phyloP scores from a whole-genome alignment of 1,140 invertebrate genomes.

The Drosophila sulfurigaster region DNA sequence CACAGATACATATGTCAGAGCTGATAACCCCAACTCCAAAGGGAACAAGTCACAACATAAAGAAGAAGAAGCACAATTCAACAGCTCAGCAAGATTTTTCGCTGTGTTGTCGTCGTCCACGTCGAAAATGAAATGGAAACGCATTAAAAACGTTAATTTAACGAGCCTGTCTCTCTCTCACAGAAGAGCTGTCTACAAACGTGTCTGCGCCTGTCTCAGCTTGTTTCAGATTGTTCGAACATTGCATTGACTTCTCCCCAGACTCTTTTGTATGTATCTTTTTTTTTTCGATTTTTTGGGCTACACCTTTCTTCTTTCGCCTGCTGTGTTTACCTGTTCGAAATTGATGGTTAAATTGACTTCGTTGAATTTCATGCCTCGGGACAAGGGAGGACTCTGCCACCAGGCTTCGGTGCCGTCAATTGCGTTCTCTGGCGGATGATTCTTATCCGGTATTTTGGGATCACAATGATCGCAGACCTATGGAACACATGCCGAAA shows the following conservation, averaged over 20 bases:
- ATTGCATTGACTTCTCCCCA: slow-evolving; percentile 56
- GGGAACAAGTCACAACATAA: slow-evolving; percentile 20
- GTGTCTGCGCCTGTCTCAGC: slow-evolving; percentile 33
- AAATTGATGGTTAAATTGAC: slow-evolving; percentile 99
- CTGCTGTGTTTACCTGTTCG: slow-evolving; percentile 91
- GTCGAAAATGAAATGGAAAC: slow-evolving; percentile 71
- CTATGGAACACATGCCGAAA: slow-evolving; percentile 85
- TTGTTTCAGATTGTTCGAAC: slow-evolving; percentile 39
- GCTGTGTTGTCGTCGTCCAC: slow-evolving; percentile 30
- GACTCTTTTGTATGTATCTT: slow-evolving; percentile 16
- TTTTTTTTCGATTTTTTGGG: slow-evolving; percentile 42
- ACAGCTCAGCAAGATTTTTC: slow-evolving; percentile 72
- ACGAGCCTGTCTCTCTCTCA: slow-evolving; percentile 51
- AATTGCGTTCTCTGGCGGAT: slow-evolving; percentile 96
- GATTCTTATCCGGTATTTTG: slow-evolving; percentile 89
- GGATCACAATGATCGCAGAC: slow-evolving; percentile 97
- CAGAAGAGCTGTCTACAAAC: not conserved
- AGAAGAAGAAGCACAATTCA: slow-evolving; percentile 23
- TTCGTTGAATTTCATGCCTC: slow-evolving; percentile 98
- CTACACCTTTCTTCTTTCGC: slow-evolving; percentile 46
- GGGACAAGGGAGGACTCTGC: slow-evolving; percentile 98
- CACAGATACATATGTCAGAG: slow-evolving; percentile 11
- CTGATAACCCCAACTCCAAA: slow-evolving; percentile 75
- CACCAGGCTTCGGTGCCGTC: slow-evolving; percentile 98
- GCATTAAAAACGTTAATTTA: slow-evolving; percentile 79